Evolutionary conservation across 2,113 vertebrate species (phyloP), one percentile per base, ranked within the genome.

Genomic region (Mobula hypostoma): DNA sequence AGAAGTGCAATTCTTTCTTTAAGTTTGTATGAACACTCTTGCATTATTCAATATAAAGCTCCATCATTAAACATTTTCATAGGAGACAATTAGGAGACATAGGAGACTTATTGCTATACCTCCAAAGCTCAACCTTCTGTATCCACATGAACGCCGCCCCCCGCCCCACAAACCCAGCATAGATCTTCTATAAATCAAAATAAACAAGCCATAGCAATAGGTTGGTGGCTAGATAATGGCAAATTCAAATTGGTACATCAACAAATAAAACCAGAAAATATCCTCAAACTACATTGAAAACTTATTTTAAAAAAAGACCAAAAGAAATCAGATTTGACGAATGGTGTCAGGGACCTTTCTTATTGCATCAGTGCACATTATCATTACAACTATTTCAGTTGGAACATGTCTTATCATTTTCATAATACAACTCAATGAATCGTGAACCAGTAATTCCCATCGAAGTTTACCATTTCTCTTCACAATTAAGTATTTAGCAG

Each of bases 11-110:
- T 5, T 8, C 40, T 24, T 56, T 7, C 12, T 21, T 56, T 19
- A 7, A 48, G 40, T 56, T 83, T 83, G 40, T 56, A n/a, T 27
- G 24, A 29, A 90, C 66, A 32, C 87, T 17, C n/a, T 32, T 68
- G 63, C 63, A 66, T 66, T 90, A 36, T 90, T 90, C 83, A 88
- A n/a, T 27, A 87, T 87, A 9, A 61, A 90, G 58, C 68, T 90
- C 27, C 3, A 90, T 68, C 40, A n/a, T 32, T n/a, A 68, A 90
- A 90, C n/a, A 15, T 90, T 90, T 90, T 90, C 61, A 90, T 32
- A 66, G 5, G 24, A 90, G 87, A n/a, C 12, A 9, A 88, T 88
- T 63, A 63, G 4, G n/a, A n/a, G n/a, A n/a, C n/a, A n/a, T n/a
- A n/a, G n/a, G n/a, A n/a, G n/a, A n/a, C n/a, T n/a, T n/a, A 36